A percentile compares a stretch with the other conserved stretches of the same genome.
Evolutionary conservation across 2,888 invertebrate genomes (phyloP).

Genomic region (Lycocerus yunnanus): DNA sequence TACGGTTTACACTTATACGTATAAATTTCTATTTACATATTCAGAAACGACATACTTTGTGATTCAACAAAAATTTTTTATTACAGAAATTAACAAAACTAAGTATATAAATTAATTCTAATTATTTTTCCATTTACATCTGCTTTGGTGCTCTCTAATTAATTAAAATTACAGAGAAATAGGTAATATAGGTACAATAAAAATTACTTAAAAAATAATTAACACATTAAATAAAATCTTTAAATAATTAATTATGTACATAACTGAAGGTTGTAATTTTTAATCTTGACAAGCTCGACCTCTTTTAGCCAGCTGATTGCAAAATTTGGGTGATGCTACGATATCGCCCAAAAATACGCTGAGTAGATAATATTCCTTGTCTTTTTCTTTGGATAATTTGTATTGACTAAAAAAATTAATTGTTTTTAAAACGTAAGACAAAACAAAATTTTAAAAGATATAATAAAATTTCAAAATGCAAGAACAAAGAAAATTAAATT

Average conservation of each 20-base stretch:
- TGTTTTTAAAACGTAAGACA: no score
- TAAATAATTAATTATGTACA: background rate
- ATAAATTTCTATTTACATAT: background rate
- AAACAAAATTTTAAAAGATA: no score
- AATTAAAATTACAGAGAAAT: background rate
- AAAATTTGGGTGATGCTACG: slow-evolving; percentile 78
- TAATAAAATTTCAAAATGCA: no score
- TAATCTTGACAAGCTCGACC: slow-evolving; percentile 53
- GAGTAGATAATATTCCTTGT: slow-evolving; percentile 81
- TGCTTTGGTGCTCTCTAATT: background rate
- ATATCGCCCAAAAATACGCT: slow-evolving; percentile 87
- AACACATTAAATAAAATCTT: background rate
- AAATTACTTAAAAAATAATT: background rate
- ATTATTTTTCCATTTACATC: background rate
- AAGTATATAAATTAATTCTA: background rate
- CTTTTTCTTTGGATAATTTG: slow-evolving; percentile 73
- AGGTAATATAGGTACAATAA: background rate
- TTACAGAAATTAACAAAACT: background rate
- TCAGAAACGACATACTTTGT: background rate
- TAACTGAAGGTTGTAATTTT: slow-evolving; percentile 3
- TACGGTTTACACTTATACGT: background rate
- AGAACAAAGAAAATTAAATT: no score
- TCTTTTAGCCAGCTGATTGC: slow-evolving; percentile 78
- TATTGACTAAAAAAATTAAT: no score
- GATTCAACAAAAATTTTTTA: background rate